Evolutionary conservation across 1,140 invertebrate species (phyloP), one percentile per base, ranked within the genome.

Genomic region (Heliconius nattereri): DNA sequence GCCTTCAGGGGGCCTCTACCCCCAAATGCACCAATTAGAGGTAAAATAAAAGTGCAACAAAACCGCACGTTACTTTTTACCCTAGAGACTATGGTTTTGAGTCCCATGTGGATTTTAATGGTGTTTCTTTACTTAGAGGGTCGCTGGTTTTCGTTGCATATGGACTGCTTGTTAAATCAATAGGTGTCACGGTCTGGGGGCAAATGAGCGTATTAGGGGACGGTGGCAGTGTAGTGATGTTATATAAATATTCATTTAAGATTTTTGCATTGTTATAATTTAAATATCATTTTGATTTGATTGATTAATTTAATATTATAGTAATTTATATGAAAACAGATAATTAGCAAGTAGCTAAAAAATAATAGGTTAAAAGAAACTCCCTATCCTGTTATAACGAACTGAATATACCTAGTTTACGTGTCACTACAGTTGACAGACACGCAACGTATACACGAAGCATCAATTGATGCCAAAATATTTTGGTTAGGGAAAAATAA

Each of bases 1-100:
- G 88, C 80, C 57, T 32, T 73, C 85, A 84, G 90, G 90, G 90
- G 87, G 83, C 84, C 81, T 87, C 89, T 83, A 85, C 83, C 85
- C 89, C 88, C 86, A 89, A 91, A 89, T 87, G 91, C 87, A 90
- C 90, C 91, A 93, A 94, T 94, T 94, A 94, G 91, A 91, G 91
- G 91, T 86, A 88, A 91, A 92, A 90, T 92, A 92, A 92, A 91
- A 92, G 91, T 92, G 90, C 91, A 89, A 79, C 87, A 89, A 90
- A 92, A 94, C 91, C 87, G 90, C 84, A 85, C 81, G 76, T 81
- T 76, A 78, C 81, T 66, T 66, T 66, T 66, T 66, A 66, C 80
- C 74, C 74, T 73, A 86, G 85, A 85, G 79, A 70, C 78, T 77
- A 81, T 84, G 87, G 79, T 83, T 80, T 76, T 19, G 49, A 73